Percentiles rank a stretch among this genome's conserved stretches.
Conservation (phyloP, 2,888 invertebrate species). For the Ischnura elegans region DNA sequence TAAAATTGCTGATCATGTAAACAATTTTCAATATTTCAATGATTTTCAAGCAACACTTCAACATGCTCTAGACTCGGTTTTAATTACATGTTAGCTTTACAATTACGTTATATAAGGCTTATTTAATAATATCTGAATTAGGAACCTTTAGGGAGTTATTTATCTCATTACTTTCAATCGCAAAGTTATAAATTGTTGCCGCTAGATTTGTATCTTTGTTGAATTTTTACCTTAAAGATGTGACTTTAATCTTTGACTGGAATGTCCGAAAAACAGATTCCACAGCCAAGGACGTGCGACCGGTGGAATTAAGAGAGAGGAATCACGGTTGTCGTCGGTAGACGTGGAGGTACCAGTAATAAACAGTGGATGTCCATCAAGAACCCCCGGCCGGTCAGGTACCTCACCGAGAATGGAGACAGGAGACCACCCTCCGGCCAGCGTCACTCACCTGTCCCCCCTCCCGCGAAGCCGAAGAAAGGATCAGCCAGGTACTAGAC, state of each 20-base stretch:
- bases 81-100: too few relatives aligned
- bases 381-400: background rate
- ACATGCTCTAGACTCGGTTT: too few relatives aligned
- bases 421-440: constrained; percentile 34
- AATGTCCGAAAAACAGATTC: background rate
- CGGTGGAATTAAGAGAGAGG: background rate
- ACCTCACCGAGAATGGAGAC: background rate
- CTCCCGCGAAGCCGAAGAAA: background rate
- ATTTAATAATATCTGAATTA: too few relatives aligned
- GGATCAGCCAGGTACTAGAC: constrained; percentile 21
- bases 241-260: background rate
- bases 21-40: too few relatives aligned
- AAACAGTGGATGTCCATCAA: constrained; percentile 42
- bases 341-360: constrained; percentile 60
- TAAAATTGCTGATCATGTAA: too few relatives aligned
- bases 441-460: constrained; percentile 14
- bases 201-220: too few relatives aligned
- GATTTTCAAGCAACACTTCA: too few relatives aligned
- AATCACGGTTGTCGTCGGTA: constrained; percentile 14
- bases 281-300: background rate
- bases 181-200: too few relatives aligned
- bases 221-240: too few relatives aligned
- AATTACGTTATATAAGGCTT: too few relatives aligned
- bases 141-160: too few relatives aligned
- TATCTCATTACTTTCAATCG: too few relatives aligned